Base-by-base conservation (phyloP, 1,140 invertebrate genomes). In the Ptiloglossa arizonensis region DNA sequence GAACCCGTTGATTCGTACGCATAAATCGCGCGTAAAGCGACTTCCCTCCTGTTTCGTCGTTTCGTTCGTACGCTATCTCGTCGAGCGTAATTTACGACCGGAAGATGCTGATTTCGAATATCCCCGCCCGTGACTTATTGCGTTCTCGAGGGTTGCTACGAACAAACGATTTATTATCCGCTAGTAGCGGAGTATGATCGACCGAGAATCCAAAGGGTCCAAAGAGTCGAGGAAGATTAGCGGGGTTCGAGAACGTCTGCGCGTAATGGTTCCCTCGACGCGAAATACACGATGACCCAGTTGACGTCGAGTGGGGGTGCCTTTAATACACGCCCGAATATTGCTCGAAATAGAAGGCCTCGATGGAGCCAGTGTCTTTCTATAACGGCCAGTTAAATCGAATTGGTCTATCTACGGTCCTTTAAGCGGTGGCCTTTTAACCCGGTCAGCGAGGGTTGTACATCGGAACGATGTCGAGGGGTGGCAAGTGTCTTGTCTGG, bases 21-120 rank as follows among this genome's bases (percentile, higher is more conserved):
- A 67, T 66, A 74, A 74, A 74, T 74, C 50, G 60, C 38, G 38
- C 22, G 59, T 63, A 64, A 71, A 59, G 11, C 56, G 44, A 15
- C 15, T 8, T 35, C 29, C 35, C 27, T 59, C 13, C 41, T 48
- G 27, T 48, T 59, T 76, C 35, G n/a, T n/a, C 68, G 54, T 46
- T 57, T 74, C 22, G 24, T 35, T 29, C 38, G 8, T 57, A 75
- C 5, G 41, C 50, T 46, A 57, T 68, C 72, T 46, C 19, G 5
- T 6, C n/a, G 19, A n/a, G 11, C 9, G 22, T 63, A 57, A 75
- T 75, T 66, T 54, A 56, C 50, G 19, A 3, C 46, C 24, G 13
- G 27, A 17, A n/a, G 38, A 57, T 46, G 63, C 41, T 32, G 50
- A 56, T 56, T 24, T 32, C 24, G 13, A 19, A 71, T 70, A 70